Evolutionary conservation across 2,888 invertebrate genomes (phyloP).

Genomic region (Euspilapteryx auroguttella): DNA sequence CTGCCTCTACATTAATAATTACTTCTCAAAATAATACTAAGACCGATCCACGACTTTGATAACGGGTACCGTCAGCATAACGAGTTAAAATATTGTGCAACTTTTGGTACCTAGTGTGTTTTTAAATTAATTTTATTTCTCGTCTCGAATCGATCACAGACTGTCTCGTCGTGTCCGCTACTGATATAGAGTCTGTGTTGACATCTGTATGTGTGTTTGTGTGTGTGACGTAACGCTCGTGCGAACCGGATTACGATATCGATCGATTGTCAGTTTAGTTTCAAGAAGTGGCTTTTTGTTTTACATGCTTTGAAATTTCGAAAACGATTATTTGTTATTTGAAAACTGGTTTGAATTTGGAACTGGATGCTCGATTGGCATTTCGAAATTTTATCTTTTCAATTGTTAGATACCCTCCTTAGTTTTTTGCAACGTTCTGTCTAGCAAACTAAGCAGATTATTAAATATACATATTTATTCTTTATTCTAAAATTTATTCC

Average conservation of each 20-base stretch:
- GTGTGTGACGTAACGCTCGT: slow-evolving; percentile 16
- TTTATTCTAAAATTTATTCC: too few species aligned
- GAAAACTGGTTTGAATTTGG: too few species aligned
- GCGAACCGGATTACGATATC: slow-evolving; percentile 6
- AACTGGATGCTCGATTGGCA: too few species aligned
- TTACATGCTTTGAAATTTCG: too few species aligned
- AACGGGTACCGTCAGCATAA: slow-evolving; percentile 23
- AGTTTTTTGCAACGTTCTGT: too few species aligned
- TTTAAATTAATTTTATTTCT: slow-evolving; percentile 37
- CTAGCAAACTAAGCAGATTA: too few species aligned
- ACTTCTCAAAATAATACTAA: slow-evolving; percentile 59
- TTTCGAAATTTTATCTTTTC: too few species aligned
- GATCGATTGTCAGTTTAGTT: slow-evolving; percentile 1
- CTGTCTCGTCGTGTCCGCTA: slow-evolving; percentile 17
- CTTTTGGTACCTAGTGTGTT: too few species aligned
- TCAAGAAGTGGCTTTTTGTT: too few species aligned
- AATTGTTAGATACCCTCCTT: too few species aligned
- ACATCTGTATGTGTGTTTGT: slow-evolving; percentile 10
- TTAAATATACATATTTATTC: too few species aligned
- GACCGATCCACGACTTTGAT: slow-evolving; percentile 51
- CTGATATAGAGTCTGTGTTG: slow-evolving; percentile 26
- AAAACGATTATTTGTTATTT: slow-evolving; percentile 2
- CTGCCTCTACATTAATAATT: slow-evolving; percentile 54
- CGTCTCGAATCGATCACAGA: slow-evolving; percentile 38
- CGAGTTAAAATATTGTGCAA: slow-evolving; percentile 6